Conservation (phyloP, 2,888 invertebrate species). For the Apeira syringaria region DNA sequence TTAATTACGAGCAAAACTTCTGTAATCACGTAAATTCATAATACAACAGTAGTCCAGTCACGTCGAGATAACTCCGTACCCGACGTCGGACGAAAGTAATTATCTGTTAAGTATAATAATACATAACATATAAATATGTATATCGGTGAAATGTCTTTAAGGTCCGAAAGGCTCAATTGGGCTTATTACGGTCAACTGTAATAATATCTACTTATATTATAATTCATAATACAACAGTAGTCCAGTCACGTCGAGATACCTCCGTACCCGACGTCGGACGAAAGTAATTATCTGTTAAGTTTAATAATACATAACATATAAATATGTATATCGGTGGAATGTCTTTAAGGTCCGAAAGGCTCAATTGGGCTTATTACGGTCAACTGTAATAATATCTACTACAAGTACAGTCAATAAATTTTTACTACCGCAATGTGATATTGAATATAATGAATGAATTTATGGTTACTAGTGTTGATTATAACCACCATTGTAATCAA, state of each 20-base stretch:
- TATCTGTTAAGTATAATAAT: conserved; percentile 33
- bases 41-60: conserved; percentile 39
- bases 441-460: no score
- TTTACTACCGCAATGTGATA: no score
- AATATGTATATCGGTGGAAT: conserved; percentile 26
- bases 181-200: conserved; percentile 42
- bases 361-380: conserved; percentile 47
- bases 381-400: conserved; percentile 29
- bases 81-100: conserved; percentile 51
- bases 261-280: no score
- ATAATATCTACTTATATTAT: conserved; percentile 15
- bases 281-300: conserved; percentile 45
- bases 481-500: no score
- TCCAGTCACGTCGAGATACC: no score
- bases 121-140: conserved; percentile 33
- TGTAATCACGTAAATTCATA: conserved; percentile 13
- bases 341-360: conserved; percentile 29
- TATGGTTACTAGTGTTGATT: no score
- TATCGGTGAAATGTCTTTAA: conserved; percentile 18
- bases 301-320: no score
- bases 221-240: no score
- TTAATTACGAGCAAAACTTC: no score
- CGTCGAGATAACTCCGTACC: conserved; percentile 52
- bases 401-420: conserved; percentile 11
- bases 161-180: conserved; percentile 38